Conservation (phyloP, 2,888 invertebrate genomes). For the Sinhomidia bicolor region DNA sequence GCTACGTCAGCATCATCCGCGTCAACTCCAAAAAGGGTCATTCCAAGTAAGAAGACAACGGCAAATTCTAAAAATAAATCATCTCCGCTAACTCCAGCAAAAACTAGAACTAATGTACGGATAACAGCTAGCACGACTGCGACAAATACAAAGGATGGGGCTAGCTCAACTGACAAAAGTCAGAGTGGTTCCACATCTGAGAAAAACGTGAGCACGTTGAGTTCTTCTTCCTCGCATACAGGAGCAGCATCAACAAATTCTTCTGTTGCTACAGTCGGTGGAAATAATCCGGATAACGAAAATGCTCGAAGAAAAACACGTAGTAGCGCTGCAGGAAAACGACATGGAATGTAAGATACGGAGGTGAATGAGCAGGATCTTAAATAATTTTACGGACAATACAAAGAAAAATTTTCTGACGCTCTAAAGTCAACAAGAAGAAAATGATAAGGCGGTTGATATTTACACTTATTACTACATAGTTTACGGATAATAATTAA, state of each 20-base stretch:
- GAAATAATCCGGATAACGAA: slow-evolving; percentile 73
- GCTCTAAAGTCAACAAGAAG: background rate
- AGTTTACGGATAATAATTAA: slow-evolving; percentile 12
- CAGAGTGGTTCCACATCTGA: no score
- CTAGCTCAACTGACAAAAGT: slow-evolving; percentile 17
- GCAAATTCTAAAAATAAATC: slow-evolving; percentile 74
- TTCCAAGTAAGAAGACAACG: no score
- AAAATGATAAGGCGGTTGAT: slow-evolving; percentile 11
- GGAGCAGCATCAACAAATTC: background rate
- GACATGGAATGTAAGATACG: slow-evolving; percentile 56
- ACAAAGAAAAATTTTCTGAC: background rate
- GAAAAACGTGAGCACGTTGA: no score
- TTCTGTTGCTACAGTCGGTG: no score
- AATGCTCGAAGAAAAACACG: slow-evolving; percentile 79
- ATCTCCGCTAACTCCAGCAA: slow-evolving; percentile 75
- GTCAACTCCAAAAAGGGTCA: slow-evolving; percentile 44
- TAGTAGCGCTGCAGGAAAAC: slow-evolving; percentile 78
- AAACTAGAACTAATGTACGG: slow-evolving; percentile 77
- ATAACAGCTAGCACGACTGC: slow-evolving; percentile 64
- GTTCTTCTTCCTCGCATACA: no score
- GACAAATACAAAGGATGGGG: no score
- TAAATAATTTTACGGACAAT: background rate
- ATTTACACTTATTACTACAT: slow-evolving; percentile 48
- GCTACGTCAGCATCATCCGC: no score
- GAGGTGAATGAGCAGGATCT: background rate